Evolutionary conservation across 2,113 vertebrate genomes (phyloP).

Genomic region (Saccopteryx bilineata): DNA sequence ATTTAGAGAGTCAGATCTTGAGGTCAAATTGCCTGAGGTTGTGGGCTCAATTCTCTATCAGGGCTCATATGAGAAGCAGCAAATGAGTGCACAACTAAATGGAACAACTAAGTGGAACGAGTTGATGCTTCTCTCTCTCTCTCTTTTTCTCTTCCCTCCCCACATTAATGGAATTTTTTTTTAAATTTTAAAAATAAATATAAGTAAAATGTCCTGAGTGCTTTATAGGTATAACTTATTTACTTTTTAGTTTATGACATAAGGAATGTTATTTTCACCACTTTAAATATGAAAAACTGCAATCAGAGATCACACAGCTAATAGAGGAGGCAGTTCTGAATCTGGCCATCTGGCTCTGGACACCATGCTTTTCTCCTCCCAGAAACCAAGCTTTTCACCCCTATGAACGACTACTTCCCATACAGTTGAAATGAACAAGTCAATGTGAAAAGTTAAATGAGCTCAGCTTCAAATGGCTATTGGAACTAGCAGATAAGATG

Average conservation of each 20-base stretch:
- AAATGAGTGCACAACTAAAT: no score
- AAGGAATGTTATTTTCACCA: slow-evolving; percentile 20
- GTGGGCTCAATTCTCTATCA: no score
- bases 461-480: not conserved
- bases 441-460: slow-evolving; percentile 31
- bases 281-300: not conserved
- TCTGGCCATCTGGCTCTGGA: not conserved
- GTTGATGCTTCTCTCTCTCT: no score
- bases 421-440: not conserved
- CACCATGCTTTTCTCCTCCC: not conserved
- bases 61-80: no score
- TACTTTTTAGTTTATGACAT: not conserved
- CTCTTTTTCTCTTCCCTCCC: no score
- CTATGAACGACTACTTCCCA: not conserved
- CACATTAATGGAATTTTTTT: no score
- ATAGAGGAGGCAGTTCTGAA: not conserved
- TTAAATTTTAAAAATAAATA: not conserved
- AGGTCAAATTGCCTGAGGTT: not conserved
- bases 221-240: not conserved
- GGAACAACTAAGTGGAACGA: no score
- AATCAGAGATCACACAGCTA: not conserved
- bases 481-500: slow-evolving; percentile 23
- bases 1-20: not conserved
- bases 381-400: not conserved
- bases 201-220: not conserved